Conservation (phyloP, 37 sponge, comb jelly and placozoan species). For the Eunapius fragilis region DNA sequence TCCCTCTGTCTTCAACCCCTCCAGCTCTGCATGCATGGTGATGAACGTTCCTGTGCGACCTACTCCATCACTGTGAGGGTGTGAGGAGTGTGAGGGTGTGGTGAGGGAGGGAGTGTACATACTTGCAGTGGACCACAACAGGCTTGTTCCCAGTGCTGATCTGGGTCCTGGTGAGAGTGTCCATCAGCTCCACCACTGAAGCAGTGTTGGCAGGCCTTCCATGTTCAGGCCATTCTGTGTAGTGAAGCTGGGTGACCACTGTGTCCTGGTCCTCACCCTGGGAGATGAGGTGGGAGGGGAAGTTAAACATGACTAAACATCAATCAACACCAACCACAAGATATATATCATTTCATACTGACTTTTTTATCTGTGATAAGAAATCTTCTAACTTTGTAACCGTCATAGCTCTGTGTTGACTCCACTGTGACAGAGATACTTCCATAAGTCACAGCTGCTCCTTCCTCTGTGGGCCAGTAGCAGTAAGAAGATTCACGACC, state of each 20-base stretch:
- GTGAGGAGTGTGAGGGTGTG: not conserved
- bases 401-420: not conserved
- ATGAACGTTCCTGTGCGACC: constrained; percentile 91
- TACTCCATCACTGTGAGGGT: constrained; percentile 72
- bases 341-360: not conserved
- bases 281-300: not conserved
- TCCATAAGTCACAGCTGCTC: constrained; percentile 46
- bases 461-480: constrained; percentile 63
- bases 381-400: not conserved
- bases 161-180: constrained; percentile 87
- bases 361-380: constrained; percentile 30
- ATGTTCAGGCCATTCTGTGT: constrained; percentile 86
- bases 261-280: constrained; percentile 13
- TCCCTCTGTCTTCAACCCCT: constrained; percentile 88
- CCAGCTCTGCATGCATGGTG: constrained; percentile 75
- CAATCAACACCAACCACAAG: not conserved
- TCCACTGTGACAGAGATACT: constrained; percentile 58
- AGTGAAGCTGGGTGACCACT: constrained; percentile 87
- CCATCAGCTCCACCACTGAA: constrained; percentile 83
- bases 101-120: not conserved
- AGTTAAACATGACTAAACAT: not conserved
- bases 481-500: constrained; percentile 39
- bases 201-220: constrained; percentile 60
- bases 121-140: constrained; percentile 91
- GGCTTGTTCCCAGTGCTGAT: constrained; percentile 71